Evolutionary conservation across 2,797 vertebrate species (phyloP).

Genomic region (Limosa lapponica): DNA sequence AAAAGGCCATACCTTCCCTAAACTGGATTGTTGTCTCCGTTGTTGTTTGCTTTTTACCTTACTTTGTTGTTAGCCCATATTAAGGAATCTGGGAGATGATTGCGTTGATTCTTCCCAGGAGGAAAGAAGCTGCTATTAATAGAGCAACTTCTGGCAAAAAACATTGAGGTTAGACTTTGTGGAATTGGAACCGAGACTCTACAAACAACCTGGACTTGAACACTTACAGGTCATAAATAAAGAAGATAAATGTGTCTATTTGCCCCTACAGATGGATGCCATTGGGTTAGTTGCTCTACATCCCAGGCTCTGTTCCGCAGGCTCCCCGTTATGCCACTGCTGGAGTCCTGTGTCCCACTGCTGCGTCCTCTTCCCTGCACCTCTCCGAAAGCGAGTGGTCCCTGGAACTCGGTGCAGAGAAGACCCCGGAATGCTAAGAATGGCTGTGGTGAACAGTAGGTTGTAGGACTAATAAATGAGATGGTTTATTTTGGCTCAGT

Average conservation of each 20-base stretch:
- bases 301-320: not conserved
- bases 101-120: slow-evolving; percentile 9
- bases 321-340: not conserved
- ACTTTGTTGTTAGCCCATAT: not conserved
- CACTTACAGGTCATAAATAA: not conserved
- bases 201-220: not conserved
- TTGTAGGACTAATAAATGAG: not conserved
- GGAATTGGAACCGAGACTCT: not conserved
- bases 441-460: not conserved
- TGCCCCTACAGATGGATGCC: not conserved
- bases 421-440: not conserved
- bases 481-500: not conserved
- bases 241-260: not conserved
- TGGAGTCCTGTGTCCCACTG: not conserved
- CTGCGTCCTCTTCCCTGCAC: fast-evolving
- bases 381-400: not conserved
- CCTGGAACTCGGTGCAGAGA: not conserved
- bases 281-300: not conserved
- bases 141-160: not conserved
- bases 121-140: slow-evolving; percentile 1
- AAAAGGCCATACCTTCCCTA: not conserved
- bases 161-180: not conserved
- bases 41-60: not conserved
- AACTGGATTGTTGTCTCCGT: not conserved
- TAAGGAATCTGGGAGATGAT: not conserved